These are phyloP conservation scores for Trichogramma pretiosum DNA, from an alignment of 1,140 invertebrate species.

Conservation along the genomic window DNA sequence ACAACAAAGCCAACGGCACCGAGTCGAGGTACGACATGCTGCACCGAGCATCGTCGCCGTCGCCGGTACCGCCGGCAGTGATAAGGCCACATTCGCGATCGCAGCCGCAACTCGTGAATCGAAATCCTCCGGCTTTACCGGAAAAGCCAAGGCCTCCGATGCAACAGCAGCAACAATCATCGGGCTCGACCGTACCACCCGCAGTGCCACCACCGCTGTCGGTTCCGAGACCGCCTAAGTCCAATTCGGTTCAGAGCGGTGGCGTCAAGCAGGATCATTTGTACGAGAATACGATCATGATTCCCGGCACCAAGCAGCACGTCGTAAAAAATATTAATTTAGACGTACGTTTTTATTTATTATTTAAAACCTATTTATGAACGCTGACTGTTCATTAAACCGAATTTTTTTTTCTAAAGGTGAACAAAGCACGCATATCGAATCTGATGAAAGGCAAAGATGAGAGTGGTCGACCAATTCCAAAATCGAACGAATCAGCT, in stretches of 20 bases:
- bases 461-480: constrained; percentile 27
- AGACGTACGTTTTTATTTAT: constrained; percentile 17
- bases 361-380: background rate
- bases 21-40: constrained; percentile 44
- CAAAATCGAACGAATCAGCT: constrained; percentile 35
- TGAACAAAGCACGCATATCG: constrained; percentile 33
- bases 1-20: constrained; percentile 35
- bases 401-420: constrained; percentile 2
- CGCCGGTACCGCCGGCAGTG: constrained; percentile 27
- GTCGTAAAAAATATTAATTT: constrained; percentile 41
- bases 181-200: constrained; percentile 16
- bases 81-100: constrained; percentile 27
- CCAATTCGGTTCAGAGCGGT: constrained; percentile 20
- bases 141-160: constrained; percentile 27
- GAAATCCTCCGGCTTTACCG: constrained; percentile 30
- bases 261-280: constrained; percentile 45
- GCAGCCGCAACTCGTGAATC: constrained; percentile 11
- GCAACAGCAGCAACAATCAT: constrained; percentile 25
- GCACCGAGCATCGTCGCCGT: constrained; percentile 38
- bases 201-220: constrained; percentile 39
- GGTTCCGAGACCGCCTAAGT: constrained; percentile 35
- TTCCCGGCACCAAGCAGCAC: constrained; percentile 46
- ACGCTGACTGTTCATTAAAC: background rate
- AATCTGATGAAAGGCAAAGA: constrained; percentile 41
- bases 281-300: constrained; percentile 52